phyloP scores from a whole-genome alignment of 2,113 vertebrate genomes.

The Xenus cinereus region DNA sequence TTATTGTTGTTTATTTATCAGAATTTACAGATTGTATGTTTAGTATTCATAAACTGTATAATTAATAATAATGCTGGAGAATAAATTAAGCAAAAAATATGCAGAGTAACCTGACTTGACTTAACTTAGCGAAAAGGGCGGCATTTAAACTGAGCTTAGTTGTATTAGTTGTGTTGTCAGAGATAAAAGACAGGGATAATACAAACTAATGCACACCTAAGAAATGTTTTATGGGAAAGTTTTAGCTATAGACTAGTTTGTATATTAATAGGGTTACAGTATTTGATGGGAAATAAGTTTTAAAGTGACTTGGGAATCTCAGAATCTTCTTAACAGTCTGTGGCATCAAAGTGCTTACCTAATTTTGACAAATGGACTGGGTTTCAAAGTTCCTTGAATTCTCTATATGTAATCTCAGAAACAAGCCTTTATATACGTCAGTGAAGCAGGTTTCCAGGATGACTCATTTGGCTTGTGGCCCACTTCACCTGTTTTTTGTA shows the following conservation, averaged over 20 bases:
- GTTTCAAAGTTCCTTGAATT: neutral
- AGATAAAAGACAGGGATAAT: neutral
- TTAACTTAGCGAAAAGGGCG: neutral
- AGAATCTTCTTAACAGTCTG: neutral
- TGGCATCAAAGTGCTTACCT: neutral
- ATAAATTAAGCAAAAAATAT: neutral
- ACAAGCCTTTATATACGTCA: neutral
- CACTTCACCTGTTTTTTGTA: neutral
- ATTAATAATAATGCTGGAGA: neutral
- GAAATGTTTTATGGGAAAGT: neutral
- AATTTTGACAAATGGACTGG: neutral
- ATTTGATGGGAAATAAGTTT: neutral
- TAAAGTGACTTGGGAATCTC: neutral
- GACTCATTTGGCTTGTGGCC: neutral
- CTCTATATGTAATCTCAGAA: neutral
- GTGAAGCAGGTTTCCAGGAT: neutral
- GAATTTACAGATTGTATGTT: neutral
- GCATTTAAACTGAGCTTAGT: neutral
- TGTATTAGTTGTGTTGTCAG: neutral
- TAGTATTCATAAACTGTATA: neutral
- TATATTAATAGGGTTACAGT: neutral
- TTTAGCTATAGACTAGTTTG: neutral
- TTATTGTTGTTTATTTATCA: neutral
- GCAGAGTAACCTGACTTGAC: neutral
- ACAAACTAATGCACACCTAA: neutral